Evolutionary conservation across 1,140 invertebrate genomes (phyloP).

Genomic region (Goniozus legneri): DNA sequence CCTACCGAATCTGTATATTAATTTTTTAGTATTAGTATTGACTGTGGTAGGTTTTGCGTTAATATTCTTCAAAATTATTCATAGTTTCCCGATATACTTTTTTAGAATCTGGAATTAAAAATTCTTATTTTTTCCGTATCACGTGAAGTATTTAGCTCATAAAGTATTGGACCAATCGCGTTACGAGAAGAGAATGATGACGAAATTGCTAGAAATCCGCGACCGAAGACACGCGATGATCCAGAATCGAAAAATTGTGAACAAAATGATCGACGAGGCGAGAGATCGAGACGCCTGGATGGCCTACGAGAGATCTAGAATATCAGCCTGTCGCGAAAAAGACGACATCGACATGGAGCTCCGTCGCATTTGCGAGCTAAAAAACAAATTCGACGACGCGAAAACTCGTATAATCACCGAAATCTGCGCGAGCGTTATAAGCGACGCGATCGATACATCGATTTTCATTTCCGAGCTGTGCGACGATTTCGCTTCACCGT

Average conservation of each 20-base stretch:
- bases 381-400: conserved; percentile 51
- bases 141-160: no score
- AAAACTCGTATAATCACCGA: conserved; percentile 7
- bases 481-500: no score
- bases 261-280: conserved; percentile 49
- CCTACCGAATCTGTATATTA: no score
- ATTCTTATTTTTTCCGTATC: no score
- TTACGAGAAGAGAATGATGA: conserved; percentile 63
- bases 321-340: conserved; percentile 45
- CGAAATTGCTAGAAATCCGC: conserved; percentile 59
- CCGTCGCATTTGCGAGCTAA: conserved; percentile 52
- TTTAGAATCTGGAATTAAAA: no score
- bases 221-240: conserved; percentile 54
- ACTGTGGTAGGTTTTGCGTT: no score
- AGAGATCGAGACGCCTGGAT: conserved; percentile 50
- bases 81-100: no score
- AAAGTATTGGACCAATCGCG: conserved; percentile 59
- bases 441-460: no score
- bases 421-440: no score
- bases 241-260: conserved; percentile 51
- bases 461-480: no score
- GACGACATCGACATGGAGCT: conserved; percentile 55
- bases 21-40: no score
- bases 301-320: conserved; percentile 48
- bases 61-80: no score